Conservation (phyloP, 2,888 invertebrate species). For the Microplitis deprimator region DNA sequence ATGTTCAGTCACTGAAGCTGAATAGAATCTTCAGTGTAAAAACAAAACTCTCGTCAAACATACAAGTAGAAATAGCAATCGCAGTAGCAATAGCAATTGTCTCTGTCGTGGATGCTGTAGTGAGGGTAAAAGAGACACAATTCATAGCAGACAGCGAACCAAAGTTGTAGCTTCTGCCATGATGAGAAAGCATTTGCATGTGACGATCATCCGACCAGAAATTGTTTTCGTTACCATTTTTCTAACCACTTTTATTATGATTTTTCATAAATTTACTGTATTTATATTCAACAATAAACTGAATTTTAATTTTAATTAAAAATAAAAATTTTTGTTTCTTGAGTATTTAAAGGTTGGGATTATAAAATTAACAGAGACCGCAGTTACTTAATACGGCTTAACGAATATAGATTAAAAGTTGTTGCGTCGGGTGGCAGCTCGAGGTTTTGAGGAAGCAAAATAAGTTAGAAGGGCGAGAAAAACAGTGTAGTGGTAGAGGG, state of each 20-base stretch:
- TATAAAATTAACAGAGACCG: constrained; percentile 65
- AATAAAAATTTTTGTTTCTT: not conserved
- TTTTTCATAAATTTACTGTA: not conserved
- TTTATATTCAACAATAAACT: not conserved
- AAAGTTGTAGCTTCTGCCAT: constrained; percentile 41
- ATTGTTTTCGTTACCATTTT: constrained; percentile 46
- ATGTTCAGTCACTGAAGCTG: constrained; percentile 37
- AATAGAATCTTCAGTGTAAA: constrained; percentile 40
- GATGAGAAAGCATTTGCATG: constrained; percentile 67
- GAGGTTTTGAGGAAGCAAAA: constrained; percentile 25
- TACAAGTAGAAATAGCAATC: not conserved
- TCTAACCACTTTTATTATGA: not conserved
- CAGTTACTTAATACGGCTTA: constrained; percentile 67
- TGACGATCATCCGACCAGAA: constrained; percentile 67
- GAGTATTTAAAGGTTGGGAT: not conserved
- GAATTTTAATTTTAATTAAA: not conserved
- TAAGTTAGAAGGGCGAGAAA: constrained; percentile 30
- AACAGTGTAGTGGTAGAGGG: constrained; percentile 38
- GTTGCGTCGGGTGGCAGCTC: constrained; percentile 54
- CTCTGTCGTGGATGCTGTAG: not conserved
- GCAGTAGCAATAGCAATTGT: not conserved
- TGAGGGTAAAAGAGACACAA: constrained; percentile 27
- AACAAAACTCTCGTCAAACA: constrained; percentile 40
- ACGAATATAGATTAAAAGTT: constrained; percentile 71
- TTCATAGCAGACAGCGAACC: constrained; percentile 42